Evolutionary conservation across 1,140 invertebrate species (phyloP).

Genomic region (roundworm (Caenorhabditis elegans)): WBcel235 BX284602.5:3500501-3501000

Average conservation of each 20-base stretch:
- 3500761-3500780: neutral
- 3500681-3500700: slow-evolving; percentile 38
- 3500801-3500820: neutral
- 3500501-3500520: slow-evolving; percentile 36
- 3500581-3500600: slow-evolving; percentile 27
- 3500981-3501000: too few relatives aligned
- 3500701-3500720: slow-evolving; percentile 40
- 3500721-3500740: slow-evolving; percentile 42
- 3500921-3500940: too few relatives aligned
- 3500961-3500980: too few relatives aligned
- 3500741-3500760: slow-evolving; percentile 37
- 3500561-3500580: slow-evolving; percentile 29
- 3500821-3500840: too few relatives aligned
- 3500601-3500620: slow-evolving; percentile 43
- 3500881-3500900: too few relatives aligned
- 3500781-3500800: neutral
- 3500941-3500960: too few relatives aligned
- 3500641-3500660: slow-evolving; percentile 36
- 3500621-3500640: slow-evolving; percentile 43
- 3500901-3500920: too few relatives aligned
- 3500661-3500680: slow-evolving; percentile 41
- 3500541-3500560: slow-evolving; percentile 38
- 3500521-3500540: neutral
- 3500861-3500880: too few relatives aligned
- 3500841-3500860: too few relatives aligned